A percentile compares a stretch with the other conserved stretches of the same genome.
These are phyloP conservation scores for Ceyx cyanopectus DNA, from an alignment of 2,113 vertebrate genomes.

Conservation along the genomic window DNA sequence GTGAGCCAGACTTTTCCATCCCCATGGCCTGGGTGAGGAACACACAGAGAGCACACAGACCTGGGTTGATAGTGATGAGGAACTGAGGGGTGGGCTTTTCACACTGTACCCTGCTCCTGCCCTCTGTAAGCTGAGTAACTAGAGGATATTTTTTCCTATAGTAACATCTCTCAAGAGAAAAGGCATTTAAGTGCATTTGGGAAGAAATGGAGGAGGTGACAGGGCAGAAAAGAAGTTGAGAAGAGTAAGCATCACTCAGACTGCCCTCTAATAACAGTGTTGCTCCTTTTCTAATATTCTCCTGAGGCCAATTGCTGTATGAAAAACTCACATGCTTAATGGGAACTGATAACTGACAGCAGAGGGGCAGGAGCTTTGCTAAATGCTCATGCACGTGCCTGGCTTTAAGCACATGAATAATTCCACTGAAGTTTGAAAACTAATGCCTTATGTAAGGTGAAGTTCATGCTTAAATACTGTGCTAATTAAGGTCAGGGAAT, in stretches of 20 bases:
- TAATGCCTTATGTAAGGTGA: neutral
- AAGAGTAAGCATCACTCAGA: neutral
- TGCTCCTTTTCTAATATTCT: constrained; percentile 17
- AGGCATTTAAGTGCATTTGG: neutral
- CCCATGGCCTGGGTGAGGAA: neutral
- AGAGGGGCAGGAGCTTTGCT: neutral
- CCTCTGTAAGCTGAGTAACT: neutral
- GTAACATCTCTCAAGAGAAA: neutral
- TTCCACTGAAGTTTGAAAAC: constrained; percentile 14
- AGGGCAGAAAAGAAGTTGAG: constrained; percentile 29
- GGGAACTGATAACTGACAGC: neutral
- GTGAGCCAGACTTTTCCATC: neutral
- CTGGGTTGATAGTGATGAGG: neutral
- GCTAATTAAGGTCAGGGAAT: neutral
- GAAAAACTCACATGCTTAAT: neutral
- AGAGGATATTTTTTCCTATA: neutral
- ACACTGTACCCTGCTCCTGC: neutral
- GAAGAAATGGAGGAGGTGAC: neutral
- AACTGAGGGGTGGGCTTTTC: neutral
- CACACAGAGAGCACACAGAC: neutral
- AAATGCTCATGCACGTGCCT: accelerated
- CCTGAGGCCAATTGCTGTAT: neutral
- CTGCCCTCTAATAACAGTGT: neutral
- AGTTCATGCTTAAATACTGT: neutral
- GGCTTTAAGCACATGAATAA: constrained; percentile 16